Evolutionary conservation across 2,797 vertebrate genomes (phyloP), one percentile per base, ranked within the genome.

Genomic region (Peromyscus attwateri): DNA sequence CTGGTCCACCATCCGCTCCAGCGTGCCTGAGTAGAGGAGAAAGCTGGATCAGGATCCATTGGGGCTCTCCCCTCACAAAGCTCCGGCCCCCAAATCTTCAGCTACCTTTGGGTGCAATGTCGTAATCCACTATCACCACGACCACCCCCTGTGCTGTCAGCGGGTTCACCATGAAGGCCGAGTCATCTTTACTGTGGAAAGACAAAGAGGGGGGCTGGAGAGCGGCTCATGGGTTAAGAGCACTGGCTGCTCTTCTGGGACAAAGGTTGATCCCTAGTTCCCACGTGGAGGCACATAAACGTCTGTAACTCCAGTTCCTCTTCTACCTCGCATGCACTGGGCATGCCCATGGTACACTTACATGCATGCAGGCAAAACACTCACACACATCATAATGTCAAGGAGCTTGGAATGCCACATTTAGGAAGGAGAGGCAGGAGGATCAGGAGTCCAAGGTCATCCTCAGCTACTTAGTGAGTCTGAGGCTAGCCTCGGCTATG

Each of bases 1-100:
- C 98, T 99, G 99, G 68, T 98, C 99, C 49, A 99, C 99, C 98
- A 99, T 99, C 96, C 98, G 37, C 60, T 99, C 99, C 99, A 99
- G 99, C 95, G 98, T 98, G 60, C 99, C 99, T 99, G 92, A 23
- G 52, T 23, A 55, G 87, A 92, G 43, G 85, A 31, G 70, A 84
- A 1, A 55, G 37, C 94, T 0, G 40, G 29, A 77, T 75, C 29
- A 60, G 60, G 57, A 29, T 40, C 60, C 14, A 1, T 1, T 7
- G 19, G 10, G 0, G 0, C 0, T 0, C 5, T 7, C 3, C 0
- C 0, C n/a, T 17, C 5, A 68, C 31, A 21, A 34, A 34, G 1
- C 5, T 40, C 0, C 0, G 3, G 70, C 79, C 62, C 88, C 37
- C 70, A 0, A 27, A 5, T 83, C 73, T 3, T 0, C 34, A 70